Evolutionary conservation across 1,140 invertebrate species (phyloP).

Genomic region (Dendrolimus punctatus): DNA sequence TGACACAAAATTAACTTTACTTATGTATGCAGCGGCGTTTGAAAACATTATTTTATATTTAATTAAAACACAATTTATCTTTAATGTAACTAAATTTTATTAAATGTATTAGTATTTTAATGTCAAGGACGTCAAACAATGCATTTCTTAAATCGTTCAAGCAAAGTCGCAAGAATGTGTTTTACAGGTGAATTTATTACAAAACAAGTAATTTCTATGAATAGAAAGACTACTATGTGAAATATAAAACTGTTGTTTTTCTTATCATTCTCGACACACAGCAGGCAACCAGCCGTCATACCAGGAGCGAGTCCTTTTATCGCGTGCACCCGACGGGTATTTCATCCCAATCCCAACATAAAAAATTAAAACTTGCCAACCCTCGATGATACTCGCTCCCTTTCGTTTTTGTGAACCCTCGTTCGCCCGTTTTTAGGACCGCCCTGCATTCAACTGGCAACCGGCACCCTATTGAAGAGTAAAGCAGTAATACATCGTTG

Average conservation of each 20-base stretch:
- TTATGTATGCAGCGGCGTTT: too few relatives aligned
- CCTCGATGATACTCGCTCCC: slow-evolving; percentile 32
- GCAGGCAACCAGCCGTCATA: slow-evolving; percentile 13
- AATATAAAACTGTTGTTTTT: not conserved
- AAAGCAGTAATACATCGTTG: slow-evolving; percentile 14
- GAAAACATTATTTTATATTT: too few relatives aligned
- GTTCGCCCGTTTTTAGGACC: slow-evolving; percentile 13
- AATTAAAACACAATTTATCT: too few relatives aligned
- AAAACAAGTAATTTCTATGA: too few relatives aligned
- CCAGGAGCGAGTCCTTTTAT: not conserved
- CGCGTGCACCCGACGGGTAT: slow-evolving; percentile 11
- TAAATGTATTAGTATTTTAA: too few relatives aligned
- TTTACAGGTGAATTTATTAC: too few relatives aligned
- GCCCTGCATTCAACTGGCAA: slow-evolving; percentile 24
- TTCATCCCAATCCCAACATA: slow-evolving; percentile 18
- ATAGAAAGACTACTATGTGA: not conserved
- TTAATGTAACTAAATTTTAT: too few relatives aligned
- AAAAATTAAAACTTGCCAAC: slow-evolving; percentile 34
- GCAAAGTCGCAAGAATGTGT: too few relatives aligned
- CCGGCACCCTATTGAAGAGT: slow-evolving; percentile 21
- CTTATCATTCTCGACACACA: not conserved
- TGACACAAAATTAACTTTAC: too few relatives aligned
- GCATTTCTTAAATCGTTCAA: too few relatives aligned
- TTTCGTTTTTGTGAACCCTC: slow-evolving; percentile 42
- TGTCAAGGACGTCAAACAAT: too few relatives aligned